Evolutionary conservation across 2,797 vertebrate species (phyloP).

Genomic region (Xerus rutilus): DNA sequence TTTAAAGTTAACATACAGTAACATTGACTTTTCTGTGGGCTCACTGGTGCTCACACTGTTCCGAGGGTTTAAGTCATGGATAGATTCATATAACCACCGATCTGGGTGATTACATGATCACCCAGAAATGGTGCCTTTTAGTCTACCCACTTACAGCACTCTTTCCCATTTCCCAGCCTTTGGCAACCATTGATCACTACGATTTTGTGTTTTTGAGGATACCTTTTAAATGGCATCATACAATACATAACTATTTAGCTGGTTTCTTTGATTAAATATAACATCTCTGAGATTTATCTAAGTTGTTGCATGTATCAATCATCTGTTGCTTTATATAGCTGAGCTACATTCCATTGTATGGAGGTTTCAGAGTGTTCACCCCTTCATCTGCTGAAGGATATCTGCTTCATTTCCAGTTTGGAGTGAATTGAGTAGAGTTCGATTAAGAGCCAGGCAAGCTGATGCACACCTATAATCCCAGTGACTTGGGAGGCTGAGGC

Average conservation of each 20-base stretch:
- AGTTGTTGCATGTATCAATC: background rate
- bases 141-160: background rate
- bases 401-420: background rate
- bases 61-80: background rate
- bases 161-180: background rate
- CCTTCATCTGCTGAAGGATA: background rate
- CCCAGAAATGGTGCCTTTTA: background rate
- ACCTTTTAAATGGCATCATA: background rate
- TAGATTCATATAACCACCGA: background rate
- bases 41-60: background rate
- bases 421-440: background rate
- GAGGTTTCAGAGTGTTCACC: background rate
- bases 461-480: too few relatives aligned
- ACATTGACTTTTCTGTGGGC: background rate
- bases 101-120: background rate
- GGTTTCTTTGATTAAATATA: background rate
- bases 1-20: background rate
- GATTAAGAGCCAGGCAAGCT: too few relatives aligned
- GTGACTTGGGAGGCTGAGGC: too few relatives aligned
- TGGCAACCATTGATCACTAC: background rate
- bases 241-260: background rate
- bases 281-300: background rate
- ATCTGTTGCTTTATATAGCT: background rate
- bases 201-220: background rate
- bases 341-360: background rate